A percentile compares a stretch with the other conserved stretches of the same genome.
Evolutionary conservation across 2,888 invertebrate genomes (phyloP).

Genomic region (Agrochola litura): DNA sequence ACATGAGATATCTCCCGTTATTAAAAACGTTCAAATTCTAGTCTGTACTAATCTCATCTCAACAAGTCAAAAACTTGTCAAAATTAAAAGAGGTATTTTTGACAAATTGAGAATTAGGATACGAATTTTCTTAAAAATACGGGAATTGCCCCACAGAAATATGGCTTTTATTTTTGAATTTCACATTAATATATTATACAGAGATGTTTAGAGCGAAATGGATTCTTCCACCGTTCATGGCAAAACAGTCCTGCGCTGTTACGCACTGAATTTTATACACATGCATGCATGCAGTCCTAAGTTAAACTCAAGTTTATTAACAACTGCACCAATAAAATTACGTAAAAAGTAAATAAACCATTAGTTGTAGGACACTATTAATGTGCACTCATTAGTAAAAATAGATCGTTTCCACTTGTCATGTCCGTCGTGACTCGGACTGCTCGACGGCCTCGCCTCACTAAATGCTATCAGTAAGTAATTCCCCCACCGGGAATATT

Average conservation of each 20-base stretch:
- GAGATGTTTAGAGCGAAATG: not conserved
- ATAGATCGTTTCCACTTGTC: slow-evolving; percentile 65
- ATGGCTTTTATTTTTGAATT: too few species aligned
- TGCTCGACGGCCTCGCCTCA: slow-evolving; percentile 70
- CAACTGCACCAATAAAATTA: slow-evolving; percentile 4
- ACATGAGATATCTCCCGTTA: too few species aligned
- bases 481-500: slow-evolving; percentile 71
- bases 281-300: not conserved
- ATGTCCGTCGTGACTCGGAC: slow-evolving; percentile 49
- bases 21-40: too few species aligned
- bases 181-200: not conserved
- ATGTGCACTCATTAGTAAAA: slow-evolving; percentile 58
- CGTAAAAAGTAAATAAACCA: slow-evolving; percentile 1
- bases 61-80: too few species aligned
- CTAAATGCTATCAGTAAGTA: slow-evolving; percentile 68
- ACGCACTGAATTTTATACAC: not conserved
- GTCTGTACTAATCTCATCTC: too few species aligned
- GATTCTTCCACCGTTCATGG: not conserved
- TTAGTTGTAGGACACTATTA: slow-evolving; percentile 18
- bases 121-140: too few species aligned
- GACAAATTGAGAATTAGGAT: too few species aligned
- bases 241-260: not conserved
- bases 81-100: too few species aligned
- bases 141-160: too few species aligned
- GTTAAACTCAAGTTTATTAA: not conserved